Evolutionary conservation across 2,797 vertebrate genomes (phyloP).

Genomic region (Ispidina lecontei): DNA sequence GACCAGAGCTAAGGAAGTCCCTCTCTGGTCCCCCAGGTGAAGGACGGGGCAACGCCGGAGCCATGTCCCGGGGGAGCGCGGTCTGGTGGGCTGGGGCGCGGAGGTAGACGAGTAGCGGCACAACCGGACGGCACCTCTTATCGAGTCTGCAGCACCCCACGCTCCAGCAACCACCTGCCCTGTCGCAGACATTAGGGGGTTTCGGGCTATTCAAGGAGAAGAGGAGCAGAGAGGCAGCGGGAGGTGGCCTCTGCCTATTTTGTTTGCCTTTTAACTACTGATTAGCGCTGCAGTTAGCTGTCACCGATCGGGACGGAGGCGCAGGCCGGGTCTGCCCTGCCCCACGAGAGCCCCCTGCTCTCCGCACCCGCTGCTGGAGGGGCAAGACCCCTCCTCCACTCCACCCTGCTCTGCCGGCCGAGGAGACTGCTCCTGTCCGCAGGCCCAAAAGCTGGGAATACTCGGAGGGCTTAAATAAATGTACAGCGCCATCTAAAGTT

Average conservation of each 20-base stretch:
- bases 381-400: neutral
- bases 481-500: slow-evolving; percentile 58
- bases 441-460: neutral
- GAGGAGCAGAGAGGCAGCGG: neutral
- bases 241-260: neutral
- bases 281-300: neutral
- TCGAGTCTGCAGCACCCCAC: neutral
- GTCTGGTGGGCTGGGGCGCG: neutral
- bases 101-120: neutral
- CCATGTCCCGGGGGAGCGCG: neutral
- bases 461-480: slow-evolving; percentile 54
- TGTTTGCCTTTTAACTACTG: neutral
- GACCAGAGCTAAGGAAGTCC: neutral
- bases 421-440: neutral
- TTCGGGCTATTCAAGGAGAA: neutral
- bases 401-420: neutral
- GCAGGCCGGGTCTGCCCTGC: neutral
- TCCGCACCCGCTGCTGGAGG: neutral
- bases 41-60: neutral
- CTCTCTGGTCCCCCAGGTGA: neutral
- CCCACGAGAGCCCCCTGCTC: neutral
- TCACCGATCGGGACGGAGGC: neutral
- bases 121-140: neutral
- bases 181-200: neutral
- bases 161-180: neutral